Conservation (phyloP, 92 coral and sea anemone species). For the Virgularia gustaviana region DNA sequence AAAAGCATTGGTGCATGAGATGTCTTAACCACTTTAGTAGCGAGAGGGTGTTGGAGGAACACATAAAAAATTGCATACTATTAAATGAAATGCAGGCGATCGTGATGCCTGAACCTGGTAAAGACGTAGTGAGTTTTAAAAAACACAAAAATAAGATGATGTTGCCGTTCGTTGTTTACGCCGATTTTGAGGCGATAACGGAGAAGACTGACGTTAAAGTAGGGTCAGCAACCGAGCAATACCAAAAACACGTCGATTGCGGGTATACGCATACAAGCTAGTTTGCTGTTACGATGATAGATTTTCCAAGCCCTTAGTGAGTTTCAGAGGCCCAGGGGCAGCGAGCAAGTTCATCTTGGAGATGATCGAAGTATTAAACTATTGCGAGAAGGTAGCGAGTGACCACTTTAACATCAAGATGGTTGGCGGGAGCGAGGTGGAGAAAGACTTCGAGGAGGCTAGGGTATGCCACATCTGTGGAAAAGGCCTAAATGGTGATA, state of each 20-base stretch:
- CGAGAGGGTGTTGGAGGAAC: background rate
- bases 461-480: conserved; percentile 8
- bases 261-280: background rate
- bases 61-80: background rate
- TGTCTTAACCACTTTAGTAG: background rate
- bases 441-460: background rate
- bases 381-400: background rate
- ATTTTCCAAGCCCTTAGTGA: background rate
- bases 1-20: background rate
- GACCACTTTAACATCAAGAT: background rate
- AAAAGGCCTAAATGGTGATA: background rate
- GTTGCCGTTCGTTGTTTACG: background rate
- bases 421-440: background rate
- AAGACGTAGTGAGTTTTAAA: background rate
- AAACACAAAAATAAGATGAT: background rate
- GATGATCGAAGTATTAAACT: background rate
- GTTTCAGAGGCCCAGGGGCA: background rate
- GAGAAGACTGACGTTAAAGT: background rate
- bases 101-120: background rate
- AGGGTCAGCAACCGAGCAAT: background rate
- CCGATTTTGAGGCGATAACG: conserved; percentile 4
- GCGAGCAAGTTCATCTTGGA: background rate
- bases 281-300: conserved; percentile 18
- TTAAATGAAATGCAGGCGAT: background rate
- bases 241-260: conserved; percentile 2